Percentiles rank a stretch among this genome's conserved stretches.
phyloP scores from a whole-genome alignment of 2,888 invertebrate genomes.

The Aleiodes alternator region DNA sequence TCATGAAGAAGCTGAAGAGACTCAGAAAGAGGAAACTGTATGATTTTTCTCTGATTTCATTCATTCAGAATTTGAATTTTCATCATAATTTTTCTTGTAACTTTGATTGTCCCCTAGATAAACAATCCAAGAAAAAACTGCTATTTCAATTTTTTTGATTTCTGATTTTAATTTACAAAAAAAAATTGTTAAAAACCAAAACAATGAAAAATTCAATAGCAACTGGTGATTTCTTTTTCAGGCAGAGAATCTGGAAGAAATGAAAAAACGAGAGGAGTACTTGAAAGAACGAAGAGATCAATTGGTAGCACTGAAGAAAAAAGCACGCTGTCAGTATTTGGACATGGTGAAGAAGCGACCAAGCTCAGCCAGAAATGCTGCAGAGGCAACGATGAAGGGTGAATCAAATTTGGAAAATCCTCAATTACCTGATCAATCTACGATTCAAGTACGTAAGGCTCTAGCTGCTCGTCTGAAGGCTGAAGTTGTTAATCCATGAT shows the following conservation, averaged over 20 bases:
- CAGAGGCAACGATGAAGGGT: constrained; percentile 70
- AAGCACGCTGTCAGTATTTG: constrained; percentile 88
- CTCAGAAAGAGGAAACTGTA: constrained; percentile 47
- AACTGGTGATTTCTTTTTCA: constrained; percentile 4
- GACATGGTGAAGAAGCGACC: constrained; percentile 78
- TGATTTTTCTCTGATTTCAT: background rate
- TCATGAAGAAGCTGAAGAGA: constrained; percentile 59
- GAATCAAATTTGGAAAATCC: constrained; percentile 63
- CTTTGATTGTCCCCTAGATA: background rate
- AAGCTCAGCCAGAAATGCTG: constrained; percentile 68
- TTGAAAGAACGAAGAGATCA: constrained; percentile 93
- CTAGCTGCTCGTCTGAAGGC: constrained; percentile 89
- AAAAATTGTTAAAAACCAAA: too few species aligned
- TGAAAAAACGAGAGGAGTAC: constrained; percentile 89
- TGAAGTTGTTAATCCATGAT: constrained; percentile 85
- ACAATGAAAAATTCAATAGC: too few species aligned
- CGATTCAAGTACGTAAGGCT: constrained; percentile 88
- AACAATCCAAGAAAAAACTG: too few species aligned
- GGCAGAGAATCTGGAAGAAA: constrained; percentile 77
- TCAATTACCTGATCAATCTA: constrained; percentile 74
- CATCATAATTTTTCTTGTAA: background rate
- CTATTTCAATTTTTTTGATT: too few species aligned
- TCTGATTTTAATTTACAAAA: too few species aligned
- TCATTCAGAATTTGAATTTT: background rate
- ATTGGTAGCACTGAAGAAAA: constrained; percentile 91